Evolutionary conservation across 92 coral and sea anemone genomes (phyloP).

Genomic region (Ricordea florida): DNA sequence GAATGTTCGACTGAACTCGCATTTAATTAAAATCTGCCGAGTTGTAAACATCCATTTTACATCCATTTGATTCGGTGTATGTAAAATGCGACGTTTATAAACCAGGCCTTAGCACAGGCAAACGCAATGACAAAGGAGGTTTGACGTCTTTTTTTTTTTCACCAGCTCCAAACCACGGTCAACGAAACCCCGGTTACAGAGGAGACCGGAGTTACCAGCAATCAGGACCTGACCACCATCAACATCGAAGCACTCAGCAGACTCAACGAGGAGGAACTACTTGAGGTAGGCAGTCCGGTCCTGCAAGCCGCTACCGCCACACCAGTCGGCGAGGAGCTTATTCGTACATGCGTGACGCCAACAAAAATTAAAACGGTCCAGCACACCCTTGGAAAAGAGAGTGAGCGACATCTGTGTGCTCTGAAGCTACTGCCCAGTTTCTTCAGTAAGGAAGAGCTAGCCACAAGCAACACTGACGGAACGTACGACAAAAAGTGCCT

Average conservation of each 20-base stretch:
- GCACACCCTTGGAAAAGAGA: background rate
- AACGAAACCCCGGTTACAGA: no score
- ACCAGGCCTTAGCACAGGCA: no score
- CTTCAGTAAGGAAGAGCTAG: constrained; percentile 1
- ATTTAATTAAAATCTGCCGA: constrained; percentile 6
- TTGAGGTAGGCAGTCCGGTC: no score
- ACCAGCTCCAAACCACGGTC: no score
- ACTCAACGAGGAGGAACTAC: no score
- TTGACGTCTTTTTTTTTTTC: no score
- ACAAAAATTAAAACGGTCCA: background rate
- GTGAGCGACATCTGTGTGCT: background rate
- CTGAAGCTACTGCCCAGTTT: background rate
- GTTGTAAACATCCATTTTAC: constrained; percentile 12
- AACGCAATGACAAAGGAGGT: no score
- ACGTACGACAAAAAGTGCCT: background rate
- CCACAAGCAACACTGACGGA: background rate
- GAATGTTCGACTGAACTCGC: constrained; percentile 8
- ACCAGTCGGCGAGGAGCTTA: background rate
- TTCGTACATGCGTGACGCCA: constrained; percentile 1
- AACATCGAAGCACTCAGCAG: no score
- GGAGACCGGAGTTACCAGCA: no score
- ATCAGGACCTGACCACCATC: no score
- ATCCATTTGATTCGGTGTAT: background rate
- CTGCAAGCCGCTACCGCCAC: background rate
- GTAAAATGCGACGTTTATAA: no score